A percentile compares a stretch with the other conserved stretches of the same genome.
phyloP scores from a whole-genome alignment of 2,888 invertebrate genomes.

The Unio delphinus region DNA sequence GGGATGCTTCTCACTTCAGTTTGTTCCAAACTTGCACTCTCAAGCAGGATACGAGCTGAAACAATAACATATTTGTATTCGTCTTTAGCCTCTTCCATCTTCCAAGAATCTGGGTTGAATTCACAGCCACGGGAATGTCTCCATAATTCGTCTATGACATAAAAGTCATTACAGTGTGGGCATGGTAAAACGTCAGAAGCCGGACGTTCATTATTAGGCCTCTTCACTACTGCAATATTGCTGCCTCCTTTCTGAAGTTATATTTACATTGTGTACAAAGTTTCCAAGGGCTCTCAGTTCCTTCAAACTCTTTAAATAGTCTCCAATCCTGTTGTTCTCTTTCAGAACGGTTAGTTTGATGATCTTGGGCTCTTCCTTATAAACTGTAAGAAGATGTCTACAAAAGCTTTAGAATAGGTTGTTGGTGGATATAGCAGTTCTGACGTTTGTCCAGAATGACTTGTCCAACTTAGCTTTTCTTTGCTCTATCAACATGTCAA shows the following conservation, averaged over 20 bases:
- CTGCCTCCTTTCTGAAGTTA: not conserved
- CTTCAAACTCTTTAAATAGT: too few species aligned
- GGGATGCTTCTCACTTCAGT: not conserved
- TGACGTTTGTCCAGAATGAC: not conserved
- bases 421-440: conserved; percentile 1
- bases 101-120: conserved; percentile 1
- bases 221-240: conserved; percentile 3
- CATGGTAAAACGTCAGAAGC: conserved; percentile 5
- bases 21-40: not conserved
- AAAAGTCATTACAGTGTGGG: conserved; percentile 10
- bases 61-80: not conserved
- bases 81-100: too few species aligned
- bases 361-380: not conserved
- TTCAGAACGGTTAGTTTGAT: too few species aligned
- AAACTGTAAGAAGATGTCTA: conserved; percentile 5
- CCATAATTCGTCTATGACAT: conserved; percentile 9
- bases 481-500: too few species aligned
- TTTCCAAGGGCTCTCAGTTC: conserved; percentile 6
- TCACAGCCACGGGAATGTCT: conserved; percentile 3
- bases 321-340: too few species aligned
- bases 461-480: too few species aligned
- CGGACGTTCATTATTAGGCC: conserved; percentile 2
- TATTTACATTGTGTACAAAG: conserved; percentile 5
- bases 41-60: conserved; percentile 4
- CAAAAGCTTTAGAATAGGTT: conserved; percentile 4